A percentile compares a stretch with the other conserved stretches of the same genome.
These are phyloP conservation scores for Nasonia vitripennis DNA, from an alignment of 1,140 invertebrate genomes.

Conservation along the genomic window DNA sequence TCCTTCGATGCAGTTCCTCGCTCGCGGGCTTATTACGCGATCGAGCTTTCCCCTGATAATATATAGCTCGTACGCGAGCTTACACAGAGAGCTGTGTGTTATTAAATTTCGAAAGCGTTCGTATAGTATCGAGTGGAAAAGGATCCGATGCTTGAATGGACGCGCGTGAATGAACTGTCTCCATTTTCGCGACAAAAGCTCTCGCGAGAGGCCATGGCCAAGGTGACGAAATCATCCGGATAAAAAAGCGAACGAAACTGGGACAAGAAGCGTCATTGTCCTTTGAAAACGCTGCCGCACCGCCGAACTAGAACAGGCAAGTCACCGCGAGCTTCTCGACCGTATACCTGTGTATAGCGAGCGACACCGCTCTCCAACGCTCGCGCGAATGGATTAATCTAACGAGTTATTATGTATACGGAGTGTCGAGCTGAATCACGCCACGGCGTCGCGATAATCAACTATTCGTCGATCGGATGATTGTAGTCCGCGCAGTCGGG, in stretches of 20 bases:
- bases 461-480: background rate
- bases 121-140: background rate
- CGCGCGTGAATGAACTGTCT: background rate
- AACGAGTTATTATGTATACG: background rate
- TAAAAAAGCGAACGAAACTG: conserved; percentile 3
- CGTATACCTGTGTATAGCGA: background rate
- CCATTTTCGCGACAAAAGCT: background rate
- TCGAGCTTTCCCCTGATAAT: background rate
- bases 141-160: background rate
- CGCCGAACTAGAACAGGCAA: background rate
- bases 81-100: background rate
- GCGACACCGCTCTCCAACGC: background rate
- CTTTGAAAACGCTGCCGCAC: background rate
- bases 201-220: background rate
- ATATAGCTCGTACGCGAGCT: background rate
- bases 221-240: conserved; percentile 13
- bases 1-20: background rate
- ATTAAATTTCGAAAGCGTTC: background rate
- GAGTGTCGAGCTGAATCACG: background rate
- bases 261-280: conserved; percentile 12
- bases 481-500: background rate
- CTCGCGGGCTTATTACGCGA: background rate
- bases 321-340: too few relatives aligned
- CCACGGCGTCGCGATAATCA: background rate
- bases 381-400: background rate